Evolutionary conservation across 1,140 invertebrate species (phyloP), one percentile per base, ranked within the genome.

Genomic region (Neocloeon triangulifer): DNA sequence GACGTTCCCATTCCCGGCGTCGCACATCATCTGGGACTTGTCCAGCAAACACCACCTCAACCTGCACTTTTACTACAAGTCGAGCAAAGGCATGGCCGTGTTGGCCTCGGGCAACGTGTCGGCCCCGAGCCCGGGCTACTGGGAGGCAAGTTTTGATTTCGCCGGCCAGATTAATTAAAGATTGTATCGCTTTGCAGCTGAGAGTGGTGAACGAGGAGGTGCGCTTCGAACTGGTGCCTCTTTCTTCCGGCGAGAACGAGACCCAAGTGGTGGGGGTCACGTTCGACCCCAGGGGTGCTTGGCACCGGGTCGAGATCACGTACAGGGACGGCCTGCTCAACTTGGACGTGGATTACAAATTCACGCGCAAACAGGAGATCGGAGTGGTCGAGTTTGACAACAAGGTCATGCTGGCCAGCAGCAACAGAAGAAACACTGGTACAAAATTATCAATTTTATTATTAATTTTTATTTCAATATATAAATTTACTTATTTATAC

Each of bases 31-130:
- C 69, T 78, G 77, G 72, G 69, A 74, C 16, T 65, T 70, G 47
- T 64, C 62, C 33, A 69, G 61, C 21, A 62, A 69, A 39, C 37
- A 47, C 15, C 66, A 66, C 34, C 59, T 91, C 34, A 69, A 69
- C 43, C 55, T 92, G 26, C 69, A 70, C 48, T 85, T 92, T 52
- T 77, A 85, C 48, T 89, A 89, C 48, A 81, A 81, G 52, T 84
- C 78, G 15, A 78, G 70, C 37, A 70, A 73, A 41, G 72, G 72
- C 38, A 66, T 75, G 42, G 80, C 79, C 9, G 73, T 89, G 25
- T 56, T 91, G 36, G 77, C 82, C 13, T 84, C 81, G 34, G 74
- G 77, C 39, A 69, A 79, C 46, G 68, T 82, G 5, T 68, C 65
- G 21, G 64, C 66, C 16, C 61, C 66, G 39, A 69, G 72, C 33